Conservation (phyloP, 2,113 vertebrate species). For the Fulmarus glacialis region DNA sequence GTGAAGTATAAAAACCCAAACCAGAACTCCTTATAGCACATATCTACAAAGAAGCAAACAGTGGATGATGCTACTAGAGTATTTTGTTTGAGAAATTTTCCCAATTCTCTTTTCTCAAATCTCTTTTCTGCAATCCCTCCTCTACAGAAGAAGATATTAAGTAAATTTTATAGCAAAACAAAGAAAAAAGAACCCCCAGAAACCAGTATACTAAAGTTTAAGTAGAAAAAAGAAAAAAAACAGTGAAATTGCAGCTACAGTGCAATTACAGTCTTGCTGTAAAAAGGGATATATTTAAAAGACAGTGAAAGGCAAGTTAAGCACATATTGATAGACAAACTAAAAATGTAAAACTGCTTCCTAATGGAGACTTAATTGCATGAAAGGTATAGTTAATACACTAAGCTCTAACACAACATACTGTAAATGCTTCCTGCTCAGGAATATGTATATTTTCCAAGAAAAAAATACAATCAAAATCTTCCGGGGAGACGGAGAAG, state of each 20-base stretch:
- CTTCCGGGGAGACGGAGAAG: background rate
- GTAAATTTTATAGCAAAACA: background rate
- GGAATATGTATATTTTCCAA: background rate
- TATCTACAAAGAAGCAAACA: background rate
- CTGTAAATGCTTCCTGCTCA: background rate
- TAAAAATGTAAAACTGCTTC: background rate
- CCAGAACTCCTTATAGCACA: background rate
- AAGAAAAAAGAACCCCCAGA: background rate
- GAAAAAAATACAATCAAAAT: background rate
- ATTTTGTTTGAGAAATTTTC: background rate
- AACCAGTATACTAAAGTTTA: background rate
- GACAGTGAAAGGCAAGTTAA: background rate
- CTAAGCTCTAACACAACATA: background rate
- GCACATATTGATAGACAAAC: background rate
- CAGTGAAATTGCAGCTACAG: background rate
- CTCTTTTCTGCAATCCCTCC: background rate
- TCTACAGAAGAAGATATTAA: background rate
- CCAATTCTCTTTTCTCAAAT: background rate
- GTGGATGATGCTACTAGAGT: rapidly evolving
- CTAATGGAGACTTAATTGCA: background rate
- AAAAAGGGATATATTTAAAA: background rate
- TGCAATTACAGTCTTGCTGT: background rate
- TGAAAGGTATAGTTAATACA: background rate
- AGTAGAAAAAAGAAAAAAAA: background rate
- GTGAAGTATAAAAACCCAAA: background rate